Evolutionary conservation across 1,140 invertebrate genomes (phyloP).

Genomic region (Aphelinus certus): DNA sequence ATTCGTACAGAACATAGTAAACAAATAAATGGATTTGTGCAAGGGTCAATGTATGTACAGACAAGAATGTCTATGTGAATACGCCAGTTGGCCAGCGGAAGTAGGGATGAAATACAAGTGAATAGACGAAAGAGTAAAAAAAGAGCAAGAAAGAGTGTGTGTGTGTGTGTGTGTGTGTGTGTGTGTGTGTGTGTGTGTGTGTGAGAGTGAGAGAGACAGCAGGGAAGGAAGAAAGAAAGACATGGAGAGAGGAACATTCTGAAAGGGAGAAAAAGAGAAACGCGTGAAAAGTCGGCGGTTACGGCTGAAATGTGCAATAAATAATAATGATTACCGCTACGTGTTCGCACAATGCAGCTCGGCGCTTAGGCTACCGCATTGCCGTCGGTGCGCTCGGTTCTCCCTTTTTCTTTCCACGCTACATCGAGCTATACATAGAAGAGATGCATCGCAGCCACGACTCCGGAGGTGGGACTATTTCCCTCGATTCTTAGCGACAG

Average conservation of each 20-base stretch:
- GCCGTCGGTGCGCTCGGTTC: slow-evolving; percentile 27
- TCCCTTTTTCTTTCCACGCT: slow-evolving; percentile 5
- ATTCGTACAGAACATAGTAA: too few relatives aligned
- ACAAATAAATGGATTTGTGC: too few relatives aligned
- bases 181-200: too few relatives aligned
- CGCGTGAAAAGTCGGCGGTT: slow-evolving; percentile 50
- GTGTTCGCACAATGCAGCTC: slow-evolving; percentile 60
- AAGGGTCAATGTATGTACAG: too few relatives aligned
- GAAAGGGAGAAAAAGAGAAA: slow-evolving; percentile 36
- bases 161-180: too few relatives aligned
- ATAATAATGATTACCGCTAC: slow-evolving; percentile 63
- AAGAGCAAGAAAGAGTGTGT: too few relatives aligned
- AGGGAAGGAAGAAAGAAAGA: not conserved
- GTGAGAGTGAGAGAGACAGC: too few relatives aligned
- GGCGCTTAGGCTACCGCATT: slow-evolving; percentile 53
- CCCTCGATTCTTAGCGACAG: too few relatives aligned
- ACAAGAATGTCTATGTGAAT: not conserved
- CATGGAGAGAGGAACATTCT: slow-evolving; percentile 21
- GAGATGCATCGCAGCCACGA: not conserved
- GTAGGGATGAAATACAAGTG: slow-evolving; percentile 13
- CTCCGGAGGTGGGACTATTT: too few relatives aligned
- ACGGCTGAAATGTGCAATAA: slow-evolving; percentile 56
- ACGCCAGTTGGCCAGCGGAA: slow-evolving; percentile 50
- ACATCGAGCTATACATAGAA: not conserved
- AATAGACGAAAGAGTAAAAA: slow-evolving; percentile 11